Base-by-base conservation (phyloP, 2,113 vertebrate genomes). In the Tetrao urogallus region DNA sequence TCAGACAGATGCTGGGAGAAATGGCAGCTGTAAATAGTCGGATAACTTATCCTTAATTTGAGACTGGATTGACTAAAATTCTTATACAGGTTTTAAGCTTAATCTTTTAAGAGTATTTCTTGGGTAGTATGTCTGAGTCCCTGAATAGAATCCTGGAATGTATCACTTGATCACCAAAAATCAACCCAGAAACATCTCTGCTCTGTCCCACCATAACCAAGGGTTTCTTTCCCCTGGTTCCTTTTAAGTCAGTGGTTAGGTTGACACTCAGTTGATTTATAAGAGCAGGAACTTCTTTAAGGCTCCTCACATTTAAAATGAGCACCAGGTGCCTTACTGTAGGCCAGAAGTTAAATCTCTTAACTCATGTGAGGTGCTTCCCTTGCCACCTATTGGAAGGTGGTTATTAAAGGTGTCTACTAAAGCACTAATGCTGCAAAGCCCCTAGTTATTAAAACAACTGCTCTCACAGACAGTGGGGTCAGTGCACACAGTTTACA, bases 91-190 rank as follows among this genome's bases (percentile, higher is more conserved):
- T 82, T 91, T 91, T 80, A 20, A 56, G 73, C 70, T 8, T 57
- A 74, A 20, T 70, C 25, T 54, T 40, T 40, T 48, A 45, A 40
- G 15, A 52, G 9, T 79, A 61, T 64, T 80, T 89, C 15, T 58
- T 21, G 32, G 50, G 30, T 12, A 69, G 0, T n/a, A 89, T 61
- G 7, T 15, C 57, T 20, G 36, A 57, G 13, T 67, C 24, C n/a
- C 6, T 0, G 4, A 24, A n/a, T 24, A 58, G 45, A 70, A 45
- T 32, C n/a, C 12, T 81, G 60, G 25, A 56, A 28, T 76, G 14
- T 77, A 63, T 70, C 20, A 32, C 7, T 22, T 71, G 27, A 30
- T 24, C 21, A 42, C 61, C 20, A 30, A 0, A 0, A 56, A 57
- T n/a, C 6, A 28, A 86, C 72, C 30, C 25, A 78, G 32, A 79